These are phyloP conservation scores for Brachionus rotundiformis DNA, from an alignment of 1,140 invertebrate species.

Conservation along the genomic window DNA sequence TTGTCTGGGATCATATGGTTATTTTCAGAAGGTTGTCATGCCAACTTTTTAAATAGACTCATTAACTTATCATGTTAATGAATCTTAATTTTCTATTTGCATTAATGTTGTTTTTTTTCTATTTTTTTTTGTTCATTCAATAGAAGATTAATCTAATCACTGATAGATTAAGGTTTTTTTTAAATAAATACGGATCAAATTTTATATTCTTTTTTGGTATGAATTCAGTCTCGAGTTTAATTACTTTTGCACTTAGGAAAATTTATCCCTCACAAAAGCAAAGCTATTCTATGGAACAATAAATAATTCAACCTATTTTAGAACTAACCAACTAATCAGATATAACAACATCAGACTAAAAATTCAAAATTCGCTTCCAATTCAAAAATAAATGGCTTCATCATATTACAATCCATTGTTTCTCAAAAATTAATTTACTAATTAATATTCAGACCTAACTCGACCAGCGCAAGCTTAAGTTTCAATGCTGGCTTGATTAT, in stretches of 20 bases:
- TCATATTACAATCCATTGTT: constrained; percentile 26
- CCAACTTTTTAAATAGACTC: not conserved
- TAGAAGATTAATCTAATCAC: constrained; percentile 44
- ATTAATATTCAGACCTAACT: constrained; percentile 4
- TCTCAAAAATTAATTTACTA: constrained; percentile 6
- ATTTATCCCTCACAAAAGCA: constrained; percentile 7
- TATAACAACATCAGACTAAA: constrained; percentile 12
- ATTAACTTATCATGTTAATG: not conserved
- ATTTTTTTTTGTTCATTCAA: not conserved
- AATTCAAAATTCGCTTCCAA: not conserved
- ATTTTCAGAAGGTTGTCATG: constrained; percentile 6
- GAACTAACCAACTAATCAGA: not conserved
- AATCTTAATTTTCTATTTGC: not conserved
- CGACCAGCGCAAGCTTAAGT: not conserved
- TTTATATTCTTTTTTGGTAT: not conserved
- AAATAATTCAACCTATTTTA: constrained; percentile 12
- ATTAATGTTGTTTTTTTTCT: not conserved
- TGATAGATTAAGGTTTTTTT: not conserved
- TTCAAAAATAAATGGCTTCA: constrained; percentile 13
- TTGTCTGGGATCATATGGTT: not conserved
- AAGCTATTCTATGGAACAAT: not conserved
- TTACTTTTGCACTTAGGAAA: constrained; percentile 32
- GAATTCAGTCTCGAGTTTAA: constrained; percentile 27
- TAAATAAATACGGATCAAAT: constrained; percentile 26
- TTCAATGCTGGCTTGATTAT: not conserved